A percentile compares a stretch with the other conserved stretches of the same genome.
These are phyloP conservation scores for Dinoponera quadriceps DNA, from an alignment of 1,140 invertebrate genomes.

Conservation along the genomic window DNA sequence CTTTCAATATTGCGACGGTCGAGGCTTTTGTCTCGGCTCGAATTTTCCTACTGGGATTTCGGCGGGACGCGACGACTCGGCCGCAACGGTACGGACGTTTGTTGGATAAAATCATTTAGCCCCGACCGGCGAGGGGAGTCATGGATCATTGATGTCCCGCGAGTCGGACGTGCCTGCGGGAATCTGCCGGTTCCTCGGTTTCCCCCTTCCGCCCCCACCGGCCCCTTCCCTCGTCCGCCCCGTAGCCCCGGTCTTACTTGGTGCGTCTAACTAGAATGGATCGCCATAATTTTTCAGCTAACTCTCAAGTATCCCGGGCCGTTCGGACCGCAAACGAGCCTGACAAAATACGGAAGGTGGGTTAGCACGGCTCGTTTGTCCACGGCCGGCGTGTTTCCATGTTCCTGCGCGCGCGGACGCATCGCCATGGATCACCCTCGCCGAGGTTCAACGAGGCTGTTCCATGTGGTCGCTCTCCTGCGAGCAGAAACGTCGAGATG, in stretches of 20 bases:
- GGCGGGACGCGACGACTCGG: not conserved
- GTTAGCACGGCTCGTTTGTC: conserved; percentile 78
- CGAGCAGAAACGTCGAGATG: not conserved
- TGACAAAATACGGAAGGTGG: conserved; percentile 83
- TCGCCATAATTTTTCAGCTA: conserved; percentile 81
- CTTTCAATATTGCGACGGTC: not conserved
- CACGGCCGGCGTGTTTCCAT: conserved; percentile 71
- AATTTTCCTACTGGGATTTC: conserved; percentile 21
- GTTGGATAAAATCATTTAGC: conserved; percentile 69
- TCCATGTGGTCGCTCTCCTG: not conserved
- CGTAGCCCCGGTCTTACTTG: conserved; percentile 54
- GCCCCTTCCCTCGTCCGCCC: not conserved
- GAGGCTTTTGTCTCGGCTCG: not conserved
- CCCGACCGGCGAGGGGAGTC: conserved; percentile 55
- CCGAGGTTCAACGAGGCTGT: conserved; percentile 3
- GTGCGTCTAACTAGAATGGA: conserved; percentile 84
- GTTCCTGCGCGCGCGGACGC: conserved; percentile 48
- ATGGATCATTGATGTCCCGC: conserved; percentile 71
- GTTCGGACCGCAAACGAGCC: conserved; percentile 78
- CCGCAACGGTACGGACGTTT: conserved; percentile 20
- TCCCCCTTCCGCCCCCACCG: not conserved
- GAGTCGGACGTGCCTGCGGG: conserved; percentile 67
- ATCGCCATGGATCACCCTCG: conserved; percentile 36
- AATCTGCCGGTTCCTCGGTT: conserved; percentile 58
- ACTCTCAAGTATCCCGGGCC: conserved; percentile 73